These are phyloP conservation scores for Hemibagrus guttatus DNA, from an alignment of 2,797 vertebrate species.

Conservation along the genomic window DNA sequence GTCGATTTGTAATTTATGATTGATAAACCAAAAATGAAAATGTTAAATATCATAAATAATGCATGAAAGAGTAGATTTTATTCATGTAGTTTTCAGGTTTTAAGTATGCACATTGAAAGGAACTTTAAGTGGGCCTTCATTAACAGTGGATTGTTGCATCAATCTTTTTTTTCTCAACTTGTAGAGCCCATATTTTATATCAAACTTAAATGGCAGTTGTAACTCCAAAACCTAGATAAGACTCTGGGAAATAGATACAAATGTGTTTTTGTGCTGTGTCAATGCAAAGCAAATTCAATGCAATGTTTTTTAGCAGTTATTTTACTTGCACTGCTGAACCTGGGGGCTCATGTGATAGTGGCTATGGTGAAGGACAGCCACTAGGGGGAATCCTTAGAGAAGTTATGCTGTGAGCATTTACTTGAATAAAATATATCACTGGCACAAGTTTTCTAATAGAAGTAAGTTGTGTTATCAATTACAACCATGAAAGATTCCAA, in stretches of 20 bases:
- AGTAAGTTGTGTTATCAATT: not conserved
- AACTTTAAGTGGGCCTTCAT: slow-evolving; percentile 50
- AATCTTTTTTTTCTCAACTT: slow-evolving; percentile 34
- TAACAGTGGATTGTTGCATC: slow-evolving; percentile 11
- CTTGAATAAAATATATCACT: slow-evolving; percentile 2
- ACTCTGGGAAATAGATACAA: not conserved
- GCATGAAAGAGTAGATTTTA: not conserved
- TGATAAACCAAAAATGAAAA: slow-evolving; percentile 56
- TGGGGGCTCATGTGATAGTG: not conserved
- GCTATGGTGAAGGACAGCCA: not conserved
- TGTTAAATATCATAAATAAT: slow-evolving; percentile 17
- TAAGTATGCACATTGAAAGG: slow-evolving; percentile 54
- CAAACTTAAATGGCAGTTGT: slow-evolving; percentile 56
- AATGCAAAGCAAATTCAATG: slow-evolving; percentile 34
- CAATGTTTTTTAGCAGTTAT: slow-evolving; percentile 7
- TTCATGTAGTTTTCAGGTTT: slow-evolving; percentile 13
- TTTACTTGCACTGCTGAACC: not conserved
- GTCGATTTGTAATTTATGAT: slow-evolving; percentile 66
- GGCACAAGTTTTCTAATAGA: not conserved
- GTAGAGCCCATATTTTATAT: slow-evolving; percentile 70
- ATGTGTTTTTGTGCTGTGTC: slow-evolving; percentile 48
- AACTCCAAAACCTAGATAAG: slow-evolving; percentile 20
- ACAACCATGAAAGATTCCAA: not conserved
- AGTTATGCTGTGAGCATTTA: not conserved
- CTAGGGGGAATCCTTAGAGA: not conserved